Evolutionary conservation across 2,888 invertebrate genomes (phyloP).

Genomic region (Alitta virens): DNA sequence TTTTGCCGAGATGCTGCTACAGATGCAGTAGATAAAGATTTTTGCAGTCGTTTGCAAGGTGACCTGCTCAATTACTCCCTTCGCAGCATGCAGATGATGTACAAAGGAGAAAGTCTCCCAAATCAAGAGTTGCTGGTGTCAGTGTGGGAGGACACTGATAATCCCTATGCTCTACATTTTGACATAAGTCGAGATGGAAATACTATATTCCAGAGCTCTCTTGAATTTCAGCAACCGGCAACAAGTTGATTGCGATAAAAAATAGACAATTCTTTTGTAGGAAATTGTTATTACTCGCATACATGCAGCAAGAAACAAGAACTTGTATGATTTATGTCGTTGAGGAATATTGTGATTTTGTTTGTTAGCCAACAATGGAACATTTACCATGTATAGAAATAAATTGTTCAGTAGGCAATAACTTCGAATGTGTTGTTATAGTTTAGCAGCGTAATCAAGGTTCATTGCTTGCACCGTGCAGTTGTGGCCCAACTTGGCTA

Average conservation of each 20-base stretch:
- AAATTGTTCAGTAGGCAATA: no score
- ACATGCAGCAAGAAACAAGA: no score
- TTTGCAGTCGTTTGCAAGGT: slow-evolving; percentile 14
- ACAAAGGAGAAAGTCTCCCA: slow-evolving; percentile 41
- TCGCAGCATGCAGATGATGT: slow-evolving; percentile 36
- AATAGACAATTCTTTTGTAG: neutral
- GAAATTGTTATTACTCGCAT: no score
- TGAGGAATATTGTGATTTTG: no score
- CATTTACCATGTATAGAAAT: no score
- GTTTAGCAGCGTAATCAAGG: no score
- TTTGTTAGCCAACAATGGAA: no score
- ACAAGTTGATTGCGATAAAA: neutral
- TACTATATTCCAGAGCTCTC: slow-evolving; percentile 23
- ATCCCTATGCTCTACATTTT: slow-evolving; percentile 22
- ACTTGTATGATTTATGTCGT: no score
- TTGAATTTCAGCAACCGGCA: slow-evolving; percentile 18
- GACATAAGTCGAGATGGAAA: slow-evolving; percentile 11
- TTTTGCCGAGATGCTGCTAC: slow-evolving; percentile 31
- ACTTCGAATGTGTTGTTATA: no score
- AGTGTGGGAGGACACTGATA: slow-evolving; percentile 35
- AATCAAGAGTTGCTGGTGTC: slow-evolving; percentile 36
- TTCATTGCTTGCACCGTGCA: no score
- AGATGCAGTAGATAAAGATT: slow-evolving; percentile 15
- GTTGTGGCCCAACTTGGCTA: no score
- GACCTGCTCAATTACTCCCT: slow-evolving; percentile 34